Conservation (phyloP, 2,797 vertebrate species). For the Garrulus glandarius region DNA sequence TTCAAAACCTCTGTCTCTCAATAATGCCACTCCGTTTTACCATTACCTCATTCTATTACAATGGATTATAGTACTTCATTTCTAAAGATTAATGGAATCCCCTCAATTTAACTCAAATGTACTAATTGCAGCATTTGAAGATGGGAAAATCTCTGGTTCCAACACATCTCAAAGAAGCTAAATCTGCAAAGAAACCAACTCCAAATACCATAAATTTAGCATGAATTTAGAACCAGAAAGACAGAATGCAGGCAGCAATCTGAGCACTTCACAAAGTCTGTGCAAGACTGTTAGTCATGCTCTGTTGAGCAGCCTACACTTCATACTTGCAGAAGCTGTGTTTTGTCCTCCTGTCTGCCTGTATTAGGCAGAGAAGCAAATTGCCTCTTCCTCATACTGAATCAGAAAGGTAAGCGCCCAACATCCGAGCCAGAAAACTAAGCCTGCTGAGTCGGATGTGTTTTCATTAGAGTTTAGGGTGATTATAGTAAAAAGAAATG, state of each 20-base stretch:
- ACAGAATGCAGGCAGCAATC: neutral
- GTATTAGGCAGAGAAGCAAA: conserved; percentile 55
- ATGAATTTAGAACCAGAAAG: neutral
- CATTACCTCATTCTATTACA: neutral
- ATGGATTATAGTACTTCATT: neutral
- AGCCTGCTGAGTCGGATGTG: conserved; percentile 53
- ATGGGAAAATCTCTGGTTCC: neutral
- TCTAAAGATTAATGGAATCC: neutral
- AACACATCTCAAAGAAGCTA: neutral
- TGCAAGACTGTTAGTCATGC: neutral
- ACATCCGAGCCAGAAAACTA: conserved; percentile 29
- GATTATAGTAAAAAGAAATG: conserved; percentile 56
- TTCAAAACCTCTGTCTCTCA: neutral
- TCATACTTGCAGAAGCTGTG: conserved; percentile 36
- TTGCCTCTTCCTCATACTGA: conserved; percentile 7
- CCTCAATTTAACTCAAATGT: neutral
- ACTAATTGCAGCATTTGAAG: neutral
- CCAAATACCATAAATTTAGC: neutral
- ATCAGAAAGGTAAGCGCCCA: conserved; percentile 12
- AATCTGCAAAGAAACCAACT: neutral
- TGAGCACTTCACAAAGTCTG: neutral
- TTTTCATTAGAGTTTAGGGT: conserved; percentile 62
- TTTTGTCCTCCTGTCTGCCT: conserved; percentile 61
- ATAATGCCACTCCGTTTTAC: neutral
- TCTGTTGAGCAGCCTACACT: conserved; percentile 2